Evolutionary conservation across 2,113 vertebrate genomes (phyloP), one percentile per base, ranked within the genome.

Genomic region (Garra rufa): DNA sequence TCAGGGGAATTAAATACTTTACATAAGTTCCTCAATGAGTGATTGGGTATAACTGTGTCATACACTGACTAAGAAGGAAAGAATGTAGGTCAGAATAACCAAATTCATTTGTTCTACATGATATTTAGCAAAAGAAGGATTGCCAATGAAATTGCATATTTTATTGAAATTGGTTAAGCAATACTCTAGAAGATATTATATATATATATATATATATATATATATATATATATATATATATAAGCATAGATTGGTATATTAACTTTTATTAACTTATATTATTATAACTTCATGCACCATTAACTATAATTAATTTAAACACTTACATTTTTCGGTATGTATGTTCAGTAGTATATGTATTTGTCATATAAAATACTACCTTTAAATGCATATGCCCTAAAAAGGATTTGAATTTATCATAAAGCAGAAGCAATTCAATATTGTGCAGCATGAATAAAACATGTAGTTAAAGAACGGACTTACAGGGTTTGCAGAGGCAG

Each of bases 401-500:
- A 59, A 48, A 50, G 19, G 0, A 38, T 76, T 55, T n/a, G 0
- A 28, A 24, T 21, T 26, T 0, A 14, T 2, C 7, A 5, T 61
- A 14, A 46, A 3, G 38, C 21, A 44, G 10, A 46, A 73, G 69
- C 10, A 24, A 24, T 26, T 73, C 41, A 44, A n/a, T 9, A 30
- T 28, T 2, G 8, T 52, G 46, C 77, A 26, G 48, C 83, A 81
- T 69, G 65, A 50, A 59, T 38, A 65, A 77, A 77, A 38, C 10
- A 50, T 19, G 34, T 55, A 82, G 28, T 70, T 84, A 87, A 0
- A 78, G 78, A 87, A 76, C 77, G 48, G 91, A 94, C 93, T 94
- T 91, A 95, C 94, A 81, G 88, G 11, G 74, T 91, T 88, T 87
- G 85, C 82, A 88, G 94, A 90, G 90, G 85, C 59, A 75, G 83